Base-by-base conservation (phyloP, 2,888 invertebrate genomes). In the Parascotia fuliginaria region DNA sequence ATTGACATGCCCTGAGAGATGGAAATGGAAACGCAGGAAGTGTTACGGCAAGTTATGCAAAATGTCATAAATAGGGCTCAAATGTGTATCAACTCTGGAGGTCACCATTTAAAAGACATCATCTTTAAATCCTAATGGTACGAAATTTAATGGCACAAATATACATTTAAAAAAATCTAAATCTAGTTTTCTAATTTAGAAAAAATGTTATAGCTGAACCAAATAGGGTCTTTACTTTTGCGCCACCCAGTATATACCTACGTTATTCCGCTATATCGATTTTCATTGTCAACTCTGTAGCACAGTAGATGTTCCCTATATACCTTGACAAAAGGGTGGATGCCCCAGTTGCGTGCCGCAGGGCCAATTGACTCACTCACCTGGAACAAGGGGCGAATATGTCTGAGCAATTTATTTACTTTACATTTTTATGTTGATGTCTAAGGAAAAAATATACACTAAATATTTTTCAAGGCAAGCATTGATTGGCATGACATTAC, bases 331-430 rank as follows among this genome's bases (percentile, higher is more conserved):
- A 65, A 70, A 67, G 77, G 77, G 81, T 76, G 61, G 63, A 56
- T 65, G 72, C 71, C 72, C 81, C 75, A 62, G 63, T 75, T 57
- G 72, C 73, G 70, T 71, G 74, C 70, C 70, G 58, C 65, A 53
- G 61, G 54, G 59, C 58, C 68, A 64, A 70, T 73, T 71, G 77
- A 78, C 65, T 82, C 84, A 77, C 84, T 85, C 82, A 85, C 86
- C 82, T 86, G 85, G 50, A 85, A 85, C 83, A 84, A 83, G 76
- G 72, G 74, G 70, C 65, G 64, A 76, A 77, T 71, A 71, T 73
- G 68, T 65, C 60, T 66, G 56, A 52, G 38, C 70, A 64, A 72
- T 73, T 71, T 74, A 72, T 70, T 58, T 57, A 61, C 55, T 75
- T 75, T 70, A 67, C 70, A 73, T 73, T 70, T 73, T 72, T 66